A percentile compares a stretch with the other conserved stretches of the same genome.
Conservation (phyloP, 2,113 vertebrate genomes). For the Cyphomyrus plagiostoma region DNA sequence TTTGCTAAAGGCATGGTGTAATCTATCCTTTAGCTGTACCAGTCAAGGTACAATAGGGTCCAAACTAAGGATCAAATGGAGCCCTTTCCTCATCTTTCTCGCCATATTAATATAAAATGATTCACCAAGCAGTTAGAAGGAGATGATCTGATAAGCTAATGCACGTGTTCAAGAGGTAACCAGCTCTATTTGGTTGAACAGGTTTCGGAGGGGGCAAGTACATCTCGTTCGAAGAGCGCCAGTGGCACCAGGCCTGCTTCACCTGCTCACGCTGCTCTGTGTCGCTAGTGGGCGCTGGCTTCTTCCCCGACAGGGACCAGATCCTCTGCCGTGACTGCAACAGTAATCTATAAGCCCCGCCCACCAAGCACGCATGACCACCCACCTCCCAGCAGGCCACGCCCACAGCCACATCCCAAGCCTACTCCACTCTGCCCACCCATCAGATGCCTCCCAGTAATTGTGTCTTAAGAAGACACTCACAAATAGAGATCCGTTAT, state of each 20-base stretch:
- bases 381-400: background rate
- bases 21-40: background rate
- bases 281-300: constrained; percentile 89
- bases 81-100: background rate
- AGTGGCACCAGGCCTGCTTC: constrained; percentile 97
- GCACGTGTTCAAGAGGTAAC: background rate
- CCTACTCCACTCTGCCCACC: background rate
- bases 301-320: constrained; percentile 79
- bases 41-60: background rate
- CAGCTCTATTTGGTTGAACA: constrained; percentile 33
- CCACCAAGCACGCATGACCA: background rate
- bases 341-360: constrained; percentile 69
- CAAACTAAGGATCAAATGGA: background rate
- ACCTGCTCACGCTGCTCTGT: constrained; percentile 82
- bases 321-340: constrained; percentile 91
- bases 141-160: background rate
- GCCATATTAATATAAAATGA: background rate
- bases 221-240: constrained; percentile 94
- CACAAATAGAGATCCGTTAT: background rate
- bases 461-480: background rate
- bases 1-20: too few relatives aligned
- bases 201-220: constrained; percentile 96
- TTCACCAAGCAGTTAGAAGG: background rate
- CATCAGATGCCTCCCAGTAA: background rate
- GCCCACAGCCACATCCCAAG: background rate